Evolutionary conservation across 2,888 invertebrate genomes (phyloP), one percentile per base, ranked within the genome.

Genomic region (Achlya flavicornis): DNA sequence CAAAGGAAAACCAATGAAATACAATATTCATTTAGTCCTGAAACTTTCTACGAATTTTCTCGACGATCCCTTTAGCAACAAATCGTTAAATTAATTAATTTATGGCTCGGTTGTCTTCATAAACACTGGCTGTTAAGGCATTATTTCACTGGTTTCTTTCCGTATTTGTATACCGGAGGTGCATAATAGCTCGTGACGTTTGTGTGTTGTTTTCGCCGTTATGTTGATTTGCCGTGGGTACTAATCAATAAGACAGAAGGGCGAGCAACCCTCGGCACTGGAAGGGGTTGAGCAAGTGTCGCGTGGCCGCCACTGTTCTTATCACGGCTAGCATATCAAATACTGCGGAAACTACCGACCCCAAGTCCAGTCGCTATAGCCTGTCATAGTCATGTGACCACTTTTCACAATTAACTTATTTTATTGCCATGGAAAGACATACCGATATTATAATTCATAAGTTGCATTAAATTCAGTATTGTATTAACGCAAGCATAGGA

Each of bases 231-330:
- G 81, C 81, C 78, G 77, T 85, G 86, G 88, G 87, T 80, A 86
- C 80, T 89, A 92, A 93, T 92, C 93, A 91, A 93, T 93, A 92
- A 90, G 88, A 88, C 89, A 88, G 89, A 89, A 91, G 92, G 91
- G 92, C 87, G 86, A 86, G 82, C 86, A 84, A 87, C 91, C 92
- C 90, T 87, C 85, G 74, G 75, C 78, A 81, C 79, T 85, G 76
- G 78, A 91, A 92, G 92, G 92, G 92, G 92, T 91, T 90, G 87
- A 85, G 80, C 84, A 87, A 89, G 90, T 92, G 91, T 90, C 91
- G 92, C 89, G 90, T 91, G 91, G 90, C 83, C 84, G 81, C 76
- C 79, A 73, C 75, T 53, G 53, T 16, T 76, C 88, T 92, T 93
- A 93, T 93, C 93, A 87, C 81, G 73, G 83, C 81, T 86, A 84